Percentiles rank a stretch among this genome's conserved stretches.
Conservation (phyloP, 2,888 invertebrate species). For the Proisotoma minuta region DNA sequence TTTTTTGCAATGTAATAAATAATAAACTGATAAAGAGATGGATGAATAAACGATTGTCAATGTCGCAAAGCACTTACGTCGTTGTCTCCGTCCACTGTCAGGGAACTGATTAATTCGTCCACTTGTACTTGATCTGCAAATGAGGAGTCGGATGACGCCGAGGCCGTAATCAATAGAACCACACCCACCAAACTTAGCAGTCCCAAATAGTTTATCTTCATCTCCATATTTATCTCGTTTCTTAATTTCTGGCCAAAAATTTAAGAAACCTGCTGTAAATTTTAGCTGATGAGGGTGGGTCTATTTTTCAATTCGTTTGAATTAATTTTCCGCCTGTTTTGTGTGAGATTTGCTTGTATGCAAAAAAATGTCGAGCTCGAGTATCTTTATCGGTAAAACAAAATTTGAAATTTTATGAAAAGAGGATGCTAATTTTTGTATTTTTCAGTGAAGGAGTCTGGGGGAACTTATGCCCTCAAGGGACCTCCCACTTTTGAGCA, state of each 20-base stretch:
- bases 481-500: conserved; percentile 36
- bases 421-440: not conserved
- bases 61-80: no score
- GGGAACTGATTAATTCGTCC: not conserved
- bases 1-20: no score
- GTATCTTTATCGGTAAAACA: conserved; percentile 35
- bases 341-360: no score
- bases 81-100: not conserved
- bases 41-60: no score
- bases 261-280: no score
- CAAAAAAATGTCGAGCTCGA: conserved; percentile 27
- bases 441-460: conserved; percentile 43
- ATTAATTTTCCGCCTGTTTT: not conserved
- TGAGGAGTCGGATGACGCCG: no score
- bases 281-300: no score
- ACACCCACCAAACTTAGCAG: not conserved
- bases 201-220: no score
- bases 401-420: not conserved
- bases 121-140: not conserved
- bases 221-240: no score
- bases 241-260: no score
- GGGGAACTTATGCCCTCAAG: conserved; percentile 39
- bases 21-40: no score
- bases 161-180: not conserved
- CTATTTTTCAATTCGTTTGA: no score